phyloP scores from a whole-genome alignment of 2,113 vertebrate genomes.

The Syngnathus floridae region DNA sequence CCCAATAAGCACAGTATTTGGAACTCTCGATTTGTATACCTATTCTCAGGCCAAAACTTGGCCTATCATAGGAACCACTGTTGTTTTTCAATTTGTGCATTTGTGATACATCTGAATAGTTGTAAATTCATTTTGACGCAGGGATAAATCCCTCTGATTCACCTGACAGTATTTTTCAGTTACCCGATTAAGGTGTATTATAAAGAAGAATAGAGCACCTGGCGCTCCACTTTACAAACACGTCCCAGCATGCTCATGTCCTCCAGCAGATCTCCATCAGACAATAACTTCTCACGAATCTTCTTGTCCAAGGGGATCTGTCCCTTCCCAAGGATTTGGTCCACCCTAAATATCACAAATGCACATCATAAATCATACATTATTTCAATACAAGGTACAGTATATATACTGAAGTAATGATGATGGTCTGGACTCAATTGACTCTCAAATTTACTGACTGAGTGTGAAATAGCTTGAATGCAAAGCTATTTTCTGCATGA shows the following conservation, averaged over 20 bases:
- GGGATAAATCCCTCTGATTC: background rate
- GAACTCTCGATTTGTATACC: too few species aligned
- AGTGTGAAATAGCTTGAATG: background rate
- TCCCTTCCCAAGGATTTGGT: conserved; percentile 95
- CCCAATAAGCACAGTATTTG: too few species aligned
- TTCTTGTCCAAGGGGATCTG: conserved; percentile 92
- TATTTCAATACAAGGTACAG: background rate
- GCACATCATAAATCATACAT: conserved; percentile 6
- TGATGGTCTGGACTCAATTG: background rate
- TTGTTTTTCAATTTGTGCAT: too few species aligned
- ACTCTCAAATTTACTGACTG: background rate
- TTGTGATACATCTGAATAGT: too few species aligned
- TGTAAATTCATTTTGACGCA: too few species aligned
- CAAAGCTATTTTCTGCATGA: background rate
- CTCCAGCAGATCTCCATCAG: conserved; percentile 83
- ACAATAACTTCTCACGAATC: conserved; percentile 85
- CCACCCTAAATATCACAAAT: conserved; percentile 74
- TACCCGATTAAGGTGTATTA: background rate
- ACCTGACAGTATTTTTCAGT: background rate
- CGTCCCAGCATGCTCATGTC: conserved; percentile 95
- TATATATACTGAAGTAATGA: background rate
- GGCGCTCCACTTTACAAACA: conserved; percentile 95
- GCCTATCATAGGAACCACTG: too few species aligned
- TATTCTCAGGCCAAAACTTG: too few species aligned
- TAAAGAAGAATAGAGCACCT: conserved; percentile 67